Conservation (phyloP, 2,888 invertebrate species). For the Callinectes sapidus region DNA sequence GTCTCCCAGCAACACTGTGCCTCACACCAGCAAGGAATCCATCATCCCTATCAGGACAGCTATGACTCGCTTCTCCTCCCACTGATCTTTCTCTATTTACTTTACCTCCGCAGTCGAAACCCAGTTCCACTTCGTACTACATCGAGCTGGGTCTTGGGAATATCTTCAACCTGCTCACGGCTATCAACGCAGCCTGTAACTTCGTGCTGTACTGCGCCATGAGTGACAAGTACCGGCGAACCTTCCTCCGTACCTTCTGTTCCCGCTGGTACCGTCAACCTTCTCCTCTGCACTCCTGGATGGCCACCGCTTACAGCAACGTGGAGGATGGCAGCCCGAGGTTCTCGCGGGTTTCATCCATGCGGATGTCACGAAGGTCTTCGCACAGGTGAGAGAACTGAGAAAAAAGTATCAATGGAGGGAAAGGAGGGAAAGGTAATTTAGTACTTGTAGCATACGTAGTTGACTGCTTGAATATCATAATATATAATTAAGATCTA, state of each 20-base stretch:
- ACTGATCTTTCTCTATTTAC: not conserved
- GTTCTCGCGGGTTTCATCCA: conserved; percentile 58
- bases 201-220: conserved; percentile 87
- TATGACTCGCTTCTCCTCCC: not conserved
- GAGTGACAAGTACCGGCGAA: conserved; percentile 84
- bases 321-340: conserved; percentile 63
- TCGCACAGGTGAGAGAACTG: conserved; percentile 51
- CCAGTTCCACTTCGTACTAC: conserved; percentile 75
- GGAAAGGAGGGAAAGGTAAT: not conserved
- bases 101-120: conserved; percentile 73
- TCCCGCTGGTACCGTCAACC: conserved; percentile 73
- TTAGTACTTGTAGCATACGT: not conserved
- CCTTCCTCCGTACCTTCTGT: conserved; percentile 76
- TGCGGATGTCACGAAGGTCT: conserved; percentile 56
- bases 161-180: conserved; percentile 83
- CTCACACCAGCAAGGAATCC: not conserved
- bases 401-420: not conserved
- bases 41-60: not conserved
- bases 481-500: not conserved
- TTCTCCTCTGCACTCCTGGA: conserved; percentile 64
- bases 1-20: not conserved
- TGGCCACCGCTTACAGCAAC: conserved; percentile 68
- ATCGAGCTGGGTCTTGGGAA: conserved; percentile 81
- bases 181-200: conserved; percentile 85
- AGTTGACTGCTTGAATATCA: not conserved